Conservation (phyloP, 2,797 vertebrate genomes). For the Clangula hyemalis region DNA sequence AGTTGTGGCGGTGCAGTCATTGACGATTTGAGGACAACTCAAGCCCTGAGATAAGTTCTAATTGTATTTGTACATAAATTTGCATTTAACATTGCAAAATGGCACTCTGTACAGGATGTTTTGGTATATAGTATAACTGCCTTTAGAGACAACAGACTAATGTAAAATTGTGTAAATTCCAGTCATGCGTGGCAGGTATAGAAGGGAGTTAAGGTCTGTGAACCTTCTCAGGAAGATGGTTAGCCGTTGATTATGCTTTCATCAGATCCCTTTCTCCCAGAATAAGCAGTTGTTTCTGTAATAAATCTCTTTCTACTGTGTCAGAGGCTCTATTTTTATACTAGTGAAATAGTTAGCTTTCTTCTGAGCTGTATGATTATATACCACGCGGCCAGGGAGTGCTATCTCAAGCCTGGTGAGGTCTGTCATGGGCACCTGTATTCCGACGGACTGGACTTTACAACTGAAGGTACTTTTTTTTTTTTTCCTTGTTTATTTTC, state of each 20-base stretch:
- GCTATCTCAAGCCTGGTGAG: not conserved
- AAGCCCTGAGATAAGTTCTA: not conserved
- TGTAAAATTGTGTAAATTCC: not conserved
- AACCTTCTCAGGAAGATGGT: accelerated
- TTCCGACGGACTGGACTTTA: not conserved
- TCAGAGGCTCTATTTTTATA: not conserved
- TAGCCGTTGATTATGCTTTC: not conserved
- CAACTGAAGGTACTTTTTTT: not conserved
- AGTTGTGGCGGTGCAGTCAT: not conserved
- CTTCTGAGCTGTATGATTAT: not conserved
- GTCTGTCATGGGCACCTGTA: not conserved
- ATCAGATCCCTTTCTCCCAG: not conserved
- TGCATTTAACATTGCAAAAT: not conserved
- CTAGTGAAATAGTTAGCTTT: not conserved
- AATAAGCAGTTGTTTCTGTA: not conserved
- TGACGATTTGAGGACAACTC: not conserved
- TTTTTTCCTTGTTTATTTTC: not conserved
- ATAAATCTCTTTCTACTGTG: not conserved
- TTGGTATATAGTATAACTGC: accelerated
- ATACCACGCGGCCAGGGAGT: not conserved
- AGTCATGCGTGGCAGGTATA: not conserved
- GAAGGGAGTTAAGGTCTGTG: not conserved
- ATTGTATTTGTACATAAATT: not conserved
- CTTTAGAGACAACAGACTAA: not conserved
- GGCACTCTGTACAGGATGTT: not conserved